Evolutionary conservation across 2,113 vertebrate genomes (phyloP).

Genomic region (Strix uralensis): DNA sequence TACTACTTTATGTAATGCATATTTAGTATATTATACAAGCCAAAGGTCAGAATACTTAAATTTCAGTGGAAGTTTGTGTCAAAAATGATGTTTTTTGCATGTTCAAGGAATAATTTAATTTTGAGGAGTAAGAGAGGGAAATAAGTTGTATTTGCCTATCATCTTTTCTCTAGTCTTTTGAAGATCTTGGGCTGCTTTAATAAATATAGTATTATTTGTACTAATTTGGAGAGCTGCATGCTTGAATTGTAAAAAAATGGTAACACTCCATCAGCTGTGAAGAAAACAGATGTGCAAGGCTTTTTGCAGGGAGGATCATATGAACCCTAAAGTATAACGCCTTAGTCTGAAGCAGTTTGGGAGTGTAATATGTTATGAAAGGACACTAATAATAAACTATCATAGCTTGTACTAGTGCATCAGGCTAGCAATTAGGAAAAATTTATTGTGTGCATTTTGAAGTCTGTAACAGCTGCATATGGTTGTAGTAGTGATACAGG

Average conservation of each 20-base stretch:
- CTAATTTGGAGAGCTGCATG: neutral
- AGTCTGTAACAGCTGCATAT: neutral
- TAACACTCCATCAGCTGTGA: neutral
- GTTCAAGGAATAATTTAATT: accelerated
- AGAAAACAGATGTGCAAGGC: neutral
- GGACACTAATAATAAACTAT: neutral
- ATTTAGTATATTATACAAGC: accelerated
- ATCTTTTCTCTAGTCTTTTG: neutral
- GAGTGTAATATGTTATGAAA: neutral
- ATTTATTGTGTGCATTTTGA: neutral
- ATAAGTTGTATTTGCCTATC: accelerated
- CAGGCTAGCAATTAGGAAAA: neutral
- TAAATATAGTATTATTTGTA: neutral
- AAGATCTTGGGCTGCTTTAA: neutral
- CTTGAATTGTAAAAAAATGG: accelerated
- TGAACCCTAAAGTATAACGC: neutral
- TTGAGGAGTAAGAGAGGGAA: neutral
- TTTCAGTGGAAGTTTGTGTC: neutral
- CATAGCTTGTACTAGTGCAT: neutral
- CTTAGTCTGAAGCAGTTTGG: neutral
- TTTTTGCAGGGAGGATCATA: neutral
- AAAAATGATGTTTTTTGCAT: accelerated
- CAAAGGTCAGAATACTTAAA: accelerated
- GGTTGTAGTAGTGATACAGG: neutral
- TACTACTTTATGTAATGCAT: neutral